Conservation (phyloP, 2,797 vertebrate genomes). For the Cetoscarus ocellatus region DNA sequence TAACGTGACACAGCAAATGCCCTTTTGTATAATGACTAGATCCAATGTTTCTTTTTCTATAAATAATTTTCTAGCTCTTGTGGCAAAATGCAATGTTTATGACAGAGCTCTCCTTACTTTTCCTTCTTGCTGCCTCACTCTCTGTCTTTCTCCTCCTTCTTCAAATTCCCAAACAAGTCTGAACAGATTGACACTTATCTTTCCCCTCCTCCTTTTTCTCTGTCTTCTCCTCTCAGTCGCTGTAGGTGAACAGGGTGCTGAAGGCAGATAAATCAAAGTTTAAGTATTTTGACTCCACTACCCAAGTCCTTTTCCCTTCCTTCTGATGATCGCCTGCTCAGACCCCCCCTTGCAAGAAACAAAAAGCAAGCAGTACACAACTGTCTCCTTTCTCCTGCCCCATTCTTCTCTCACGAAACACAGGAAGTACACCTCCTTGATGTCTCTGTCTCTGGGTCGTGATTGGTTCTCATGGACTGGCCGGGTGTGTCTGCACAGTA, state of each 20-base stretch:
- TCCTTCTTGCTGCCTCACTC: constrained; percentile 57
- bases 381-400: constrained; percentile 52
- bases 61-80: constrained; percentile 26
- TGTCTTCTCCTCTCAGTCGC: constrained; percentile 56
- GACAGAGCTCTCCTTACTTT: constrained; percentile 61
- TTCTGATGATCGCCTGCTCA: constrained; percentile 29
- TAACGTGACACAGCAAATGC: constrained; percentile 49
- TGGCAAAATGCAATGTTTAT: constrained; percentile 71
- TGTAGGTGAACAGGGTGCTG: constrained; percentile 33
- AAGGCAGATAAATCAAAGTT: constrained; percentile 56
- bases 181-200: constrained; percentile 88
- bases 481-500: constrained; percentile 80
- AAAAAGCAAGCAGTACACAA: constrained; percentile 38
- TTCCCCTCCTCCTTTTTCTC: constrained; percentile 74
- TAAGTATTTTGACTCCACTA: constrained; percentile 28
- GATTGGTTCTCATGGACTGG: constrained; percentile 78
- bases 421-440: constrained; percentile 84
- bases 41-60: constrained; percentile 12
- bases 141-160: constrained; percentile 73
- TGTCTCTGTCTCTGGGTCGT: constrained; percentile 49
- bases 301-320: constrained; percentile 28
- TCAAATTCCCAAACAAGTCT: constrained; percentile 91
- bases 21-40: constrained; percentile 35
- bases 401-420: constrained; percentile 73
- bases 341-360: constrained; percentile 28